Percentiles rank a stretch among this genome's conserved stretches.
Conservation (phyloP, 2,113 vertebrate genomes). For the Pseudopipra pipra region DNA sequence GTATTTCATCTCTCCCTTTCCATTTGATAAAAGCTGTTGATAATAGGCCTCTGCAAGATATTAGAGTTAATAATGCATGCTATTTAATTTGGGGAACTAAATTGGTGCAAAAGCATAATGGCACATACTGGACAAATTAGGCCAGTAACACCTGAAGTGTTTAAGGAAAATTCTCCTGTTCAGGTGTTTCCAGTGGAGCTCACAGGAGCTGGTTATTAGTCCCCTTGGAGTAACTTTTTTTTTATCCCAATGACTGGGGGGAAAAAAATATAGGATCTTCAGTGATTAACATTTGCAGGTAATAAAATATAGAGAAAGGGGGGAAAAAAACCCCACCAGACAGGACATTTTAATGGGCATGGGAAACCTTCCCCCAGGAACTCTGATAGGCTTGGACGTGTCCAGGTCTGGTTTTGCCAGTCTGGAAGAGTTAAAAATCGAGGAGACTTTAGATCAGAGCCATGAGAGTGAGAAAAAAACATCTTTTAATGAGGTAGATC, state of each 20-base stretch:
- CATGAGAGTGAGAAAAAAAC: neutral
- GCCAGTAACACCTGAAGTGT: neutral
- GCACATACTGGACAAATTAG: neutral
- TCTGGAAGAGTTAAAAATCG: neutral
- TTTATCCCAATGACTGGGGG: neutral
- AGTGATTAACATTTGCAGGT: neutral
- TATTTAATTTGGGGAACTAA: slow-evolving; percentile 36
- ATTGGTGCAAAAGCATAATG: neutral
- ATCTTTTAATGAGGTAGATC: neutral
- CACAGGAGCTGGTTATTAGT: neutral
- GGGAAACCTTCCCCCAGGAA: neutral
- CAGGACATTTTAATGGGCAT: neutral
- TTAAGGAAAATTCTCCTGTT: neutral
- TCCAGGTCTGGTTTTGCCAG: neutral
- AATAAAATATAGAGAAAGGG: neutral
- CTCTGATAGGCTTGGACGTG: fast-evolving
- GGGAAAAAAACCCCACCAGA: neutral
- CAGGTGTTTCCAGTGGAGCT: neutral
- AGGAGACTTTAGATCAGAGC: neutral
- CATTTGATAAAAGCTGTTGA: slow-evolving; percentile 37
- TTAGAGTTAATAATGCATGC: slow-evolving; percentile 50
- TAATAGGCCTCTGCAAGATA: slow-evolving; percentile 13
- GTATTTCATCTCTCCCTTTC: slow-evolving; percentile 5
- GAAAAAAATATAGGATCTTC: neutral
- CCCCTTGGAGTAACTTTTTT: neutral